Conservation (phyloP, 2,797 vertebrate species). For the Lepilemur septentrionalis region DNA sequence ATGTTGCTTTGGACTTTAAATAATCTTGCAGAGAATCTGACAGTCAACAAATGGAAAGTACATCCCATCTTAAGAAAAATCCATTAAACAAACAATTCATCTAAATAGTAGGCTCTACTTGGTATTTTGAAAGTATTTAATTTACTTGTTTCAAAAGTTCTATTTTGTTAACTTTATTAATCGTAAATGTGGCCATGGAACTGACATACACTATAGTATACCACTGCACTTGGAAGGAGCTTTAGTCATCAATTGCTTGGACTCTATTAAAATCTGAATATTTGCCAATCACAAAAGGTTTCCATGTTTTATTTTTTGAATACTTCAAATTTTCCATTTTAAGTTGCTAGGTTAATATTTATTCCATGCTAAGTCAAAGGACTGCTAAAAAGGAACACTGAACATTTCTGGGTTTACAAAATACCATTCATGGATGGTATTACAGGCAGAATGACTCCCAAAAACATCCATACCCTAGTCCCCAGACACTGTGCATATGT, state of each 20-base stretch:
- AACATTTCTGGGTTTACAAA: not conserved
- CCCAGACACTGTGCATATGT: not conserved
- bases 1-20: not conserved
- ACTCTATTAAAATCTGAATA: not conserved
- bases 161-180: not conserved
- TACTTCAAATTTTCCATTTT: not conserved
- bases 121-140: not conserved
- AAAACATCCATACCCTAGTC: not conserved
- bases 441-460: not conserved
- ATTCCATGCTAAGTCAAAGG: not conserved
- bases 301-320: not conserved
- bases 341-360: not conserved
- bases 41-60: not conserved
- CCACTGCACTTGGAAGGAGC: not conserved
- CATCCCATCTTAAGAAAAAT: not conserved
- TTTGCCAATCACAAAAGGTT: not conserved
- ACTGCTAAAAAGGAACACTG: not conserved
- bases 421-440: not conserved
- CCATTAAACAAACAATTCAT: not conserved
- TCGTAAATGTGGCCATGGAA: not conserved
- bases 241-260: not conserved
- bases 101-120: not conserved
- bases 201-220: not conserved
- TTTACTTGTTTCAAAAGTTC: not conserved
- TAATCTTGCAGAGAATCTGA: slow-evolving; percentile 7